A percentile compares a stretch with the other conserved stretches of the same genome.
These are phyloP conservation scores for Cerceris ruficornis DNA, from an alignment of 2,888 invertebrate genomes.

Conservation along the genomic window DNA sequence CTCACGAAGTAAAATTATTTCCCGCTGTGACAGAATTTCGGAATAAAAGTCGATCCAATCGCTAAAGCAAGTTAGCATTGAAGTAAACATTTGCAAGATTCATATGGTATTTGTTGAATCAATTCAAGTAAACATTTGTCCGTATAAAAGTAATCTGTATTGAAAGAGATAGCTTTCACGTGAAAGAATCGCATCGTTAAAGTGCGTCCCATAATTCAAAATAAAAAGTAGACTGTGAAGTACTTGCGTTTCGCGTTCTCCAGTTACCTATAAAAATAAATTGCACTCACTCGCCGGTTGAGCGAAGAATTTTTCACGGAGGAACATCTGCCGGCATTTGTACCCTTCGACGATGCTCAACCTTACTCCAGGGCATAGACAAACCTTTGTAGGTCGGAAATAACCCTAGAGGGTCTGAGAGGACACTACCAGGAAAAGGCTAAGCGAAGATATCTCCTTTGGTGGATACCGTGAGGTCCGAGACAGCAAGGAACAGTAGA, in stretches of 20 bases:
- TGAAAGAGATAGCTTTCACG: slow-evolving; percentile 9
- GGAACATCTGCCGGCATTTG: slow-evolving; percentile 57
- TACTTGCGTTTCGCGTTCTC: slow-evolving; percentile 29
- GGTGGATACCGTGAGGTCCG: slow-evolving; percentile 41
- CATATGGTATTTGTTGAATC: too few species aligned
- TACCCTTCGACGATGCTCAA: slow-evolving; percentile 46
- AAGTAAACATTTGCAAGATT: too few species aligned
- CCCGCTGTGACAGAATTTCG: too few species aligned
- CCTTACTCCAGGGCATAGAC: slow-evolving; percentile 42
- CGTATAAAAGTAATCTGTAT: neutral
- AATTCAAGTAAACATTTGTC: neutral
- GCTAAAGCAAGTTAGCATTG: too few species aligned
- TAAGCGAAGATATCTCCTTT: slow-evolving; percentile 58
- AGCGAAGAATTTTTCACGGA: slow-evolving; percentile 54
- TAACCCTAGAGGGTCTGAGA: slow-evolving; percentile 36
- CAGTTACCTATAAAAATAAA: slow-evolving; percentile 52
- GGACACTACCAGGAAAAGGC: slow-evolving; percentile 47
- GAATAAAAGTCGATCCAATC: too few species aligned
- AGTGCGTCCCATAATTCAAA: slow-evolving; percentile 36
- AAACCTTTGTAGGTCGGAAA: slow-evolving; percentile 58
- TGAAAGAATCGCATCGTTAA: slow-evolving; percentile 48
- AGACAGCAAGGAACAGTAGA: slow-evolving; percentile 35
- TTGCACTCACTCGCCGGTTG: slow-evolving; percentile 41
- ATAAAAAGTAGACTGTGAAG: slow-evolving; percentile 44
- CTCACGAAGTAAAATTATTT: too few species aligned